Evolutionary conservation across 2,797 vertebrate genomes (phyloP).

Genomic region (Neoniphon sammara): DNA sequence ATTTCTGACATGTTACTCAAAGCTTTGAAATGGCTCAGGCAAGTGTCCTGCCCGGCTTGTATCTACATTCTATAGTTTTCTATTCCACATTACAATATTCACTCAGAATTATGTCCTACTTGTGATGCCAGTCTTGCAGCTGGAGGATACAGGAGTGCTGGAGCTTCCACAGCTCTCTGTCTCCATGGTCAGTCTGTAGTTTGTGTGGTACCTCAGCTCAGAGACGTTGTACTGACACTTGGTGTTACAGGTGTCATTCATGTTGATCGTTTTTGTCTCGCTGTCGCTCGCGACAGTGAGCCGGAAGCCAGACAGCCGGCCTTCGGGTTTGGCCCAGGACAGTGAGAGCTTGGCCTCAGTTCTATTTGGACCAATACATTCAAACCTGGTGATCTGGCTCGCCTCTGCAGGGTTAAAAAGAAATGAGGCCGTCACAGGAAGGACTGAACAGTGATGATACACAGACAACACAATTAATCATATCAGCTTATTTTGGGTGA

Average conservation of each 20-base stretch:
- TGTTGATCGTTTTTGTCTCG: accelerated
- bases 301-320: slow-evolving; percentile 30
- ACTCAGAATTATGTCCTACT: slow-evolving; percentile 55
- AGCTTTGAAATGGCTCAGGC: too few species aligned
- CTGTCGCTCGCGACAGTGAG: slow-evolving; percentile 10
- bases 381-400: slow-evolving; percentile 39
- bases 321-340: slow-evolving; percentile 55
- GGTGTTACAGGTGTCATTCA: accelerated
- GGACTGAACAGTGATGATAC: background rate
- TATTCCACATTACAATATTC: background rate
- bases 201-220: slow-evolving; percentile 51
- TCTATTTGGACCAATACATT: slow-evolving; percentile 24
- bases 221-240: slow-evolving; percentile 33
- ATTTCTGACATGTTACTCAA: too few species aligned
- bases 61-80: background rate
- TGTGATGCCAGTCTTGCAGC: slow-evolving; percentile 76
- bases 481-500: background rate
- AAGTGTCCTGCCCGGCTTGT: too few species aligned
- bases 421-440: background rate
- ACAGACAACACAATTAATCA: background rate
- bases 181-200: slow-evolving; percentile 49
- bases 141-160: background rate
- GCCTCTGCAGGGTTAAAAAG: slow-evolving; percentile 65
- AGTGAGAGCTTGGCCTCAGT: slow-evolving; percentile 42
- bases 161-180: slow-evolving; percentile 75